These are phyloP conservation scores for Carlito syrichta DNA, from an alignment of 2,113 vertebrate genomes.

Conservation along the genomic window DNA sequence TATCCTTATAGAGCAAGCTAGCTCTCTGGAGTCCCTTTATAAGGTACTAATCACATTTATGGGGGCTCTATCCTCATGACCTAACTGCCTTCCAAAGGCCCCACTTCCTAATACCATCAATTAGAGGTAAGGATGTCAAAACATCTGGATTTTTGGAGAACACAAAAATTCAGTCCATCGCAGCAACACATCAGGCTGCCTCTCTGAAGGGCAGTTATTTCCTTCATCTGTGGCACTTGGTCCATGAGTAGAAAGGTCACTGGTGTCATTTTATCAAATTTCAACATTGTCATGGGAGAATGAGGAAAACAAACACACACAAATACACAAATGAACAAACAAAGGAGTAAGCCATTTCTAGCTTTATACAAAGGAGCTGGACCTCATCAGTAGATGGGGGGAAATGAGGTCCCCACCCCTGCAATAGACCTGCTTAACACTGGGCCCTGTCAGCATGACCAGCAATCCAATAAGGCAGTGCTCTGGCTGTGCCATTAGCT, in stretches of 20 bases:
- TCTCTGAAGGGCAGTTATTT: not conserved
- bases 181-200: not conserved
- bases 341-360: not conserved
- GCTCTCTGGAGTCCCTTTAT: not conserved
- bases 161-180: not conserved
- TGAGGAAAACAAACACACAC: not conserved
- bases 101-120: not conserved
- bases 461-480: conserved; percentile 71
- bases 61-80: not conserved
- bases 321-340: not conserved
- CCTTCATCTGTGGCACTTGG: not conserved
- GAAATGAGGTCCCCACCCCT: not conserved
- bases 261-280: conserved; percentile 30
- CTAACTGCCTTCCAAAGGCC: not conserved
- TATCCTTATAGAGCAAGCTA: not conserved
- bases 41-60: not conserved
- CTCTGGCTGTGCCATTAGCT: conserved; percentile 69
- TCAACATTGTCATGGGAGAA: not conserved
- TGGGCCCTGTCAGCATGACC: conserved; percentile 54
- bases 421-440: conserved; percentile 33
- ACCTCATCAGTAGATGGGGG: not conserved
- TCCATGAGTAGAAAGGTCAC: not conserved
- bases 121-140: not conserved
- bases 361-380: not conserved
- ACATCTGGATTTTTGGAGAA: not conserved